Percentiles rank a stretch among this genome's conserved stretches.
Evolutionary conservation across 2,888 invertebrate genomes (phyloP).

Genomic region (Andrena minutula): DNA sequence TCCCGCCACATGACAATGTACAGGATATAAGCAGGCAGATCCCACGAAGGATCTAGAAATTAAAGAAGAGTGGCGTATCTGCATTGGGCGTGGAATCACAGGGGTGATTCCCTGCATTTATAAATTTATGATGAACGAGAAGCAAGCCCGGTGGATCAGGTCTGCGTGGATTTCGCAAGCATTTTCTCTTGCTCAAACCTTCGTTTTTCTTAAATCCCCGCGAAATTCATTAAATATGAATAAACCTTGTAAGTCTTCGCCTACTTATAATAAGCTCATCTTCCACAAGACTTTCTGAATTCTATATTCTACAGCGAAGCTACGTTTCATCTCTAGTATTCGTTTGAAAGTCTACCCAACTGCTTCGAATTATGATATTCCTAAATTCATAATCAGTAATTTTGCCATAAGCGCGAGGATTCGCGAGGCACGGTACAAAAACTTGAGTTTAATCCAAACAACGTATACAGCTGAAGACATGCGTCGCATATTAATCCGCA

Average conservation of each 20-base stretch:
- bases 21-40: slow-evolving; percentile 19
- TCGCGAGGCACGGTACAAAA: too few relatives aligned
- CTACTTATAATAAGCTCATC: too few relatives aligned
- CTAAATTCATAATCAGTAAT: neutral
- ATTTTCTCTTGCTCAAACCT: neutral
- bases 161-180: neutral
- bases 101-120: slow-evolving; percentile 13
- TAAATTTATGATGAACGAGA: neutral
- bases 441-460: slow-evolving; percentile 17
- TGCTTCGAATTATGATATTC: neutral
- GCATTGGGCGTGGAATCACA: slow-evolving; percentile 18
- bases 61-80: slow-evolving; percentile 38
- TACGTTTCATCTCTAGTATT: too few relatives aligned
- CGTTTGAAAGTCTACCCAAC: too few relatives aligned
- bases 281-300: too few relatives aligned
- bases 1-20: slow-evolving; percentile 39
- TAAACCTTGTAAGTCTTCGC: too few relatives aligned
- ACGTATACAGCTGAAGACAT: slow-evolving; percentile 2
- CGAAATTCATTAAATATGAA: too few relatives aligned
- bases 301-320: neutral
- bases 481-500: slow-evolving; percentile 46
- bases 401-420: neutral
- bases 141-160: neutral
- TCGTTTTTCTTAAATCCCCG: neutral
- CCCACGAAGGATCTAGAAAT: slow-evolving; percentile 33